These are phyloP conservation scores for Dasyurus viverrinus DNA, from an alignment of 2,113 vertebrate genomes.

Conservation along the genomic window DNA sequence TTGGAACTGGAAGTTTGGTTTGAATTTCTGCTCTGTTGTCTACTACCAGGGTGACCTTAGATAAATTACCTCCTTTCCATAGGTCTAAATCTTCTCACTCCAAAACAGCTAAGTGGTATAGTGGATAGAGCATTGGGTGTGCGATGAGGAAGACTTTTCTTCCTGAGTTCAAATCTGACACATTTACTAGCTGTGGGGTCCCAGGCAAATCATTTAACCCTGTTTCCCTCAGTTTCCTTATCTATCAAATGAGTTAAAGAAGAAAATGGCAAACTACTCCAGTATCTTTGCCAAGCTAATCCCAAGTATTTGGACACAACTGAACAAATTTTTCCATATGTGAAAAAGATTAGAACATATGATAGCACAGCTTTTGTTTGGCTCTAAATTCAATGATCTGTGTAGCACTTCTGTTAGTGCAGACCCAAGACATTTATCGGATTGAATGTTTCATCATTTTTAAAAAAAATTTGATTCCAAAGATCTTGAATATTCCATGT, in stretches of 20 bases:
- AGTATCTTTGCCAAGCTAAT: background rate
- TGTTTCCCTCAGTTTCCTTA: background rate
- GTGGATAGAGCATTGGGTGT: background rate
- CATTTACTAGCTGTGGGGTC: background rate
- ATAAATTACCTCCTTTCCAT: background rate
- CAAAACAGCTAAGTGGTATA: background rate
- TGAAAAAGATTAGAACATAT: background rate
- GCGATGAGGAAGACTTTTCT: background rate
- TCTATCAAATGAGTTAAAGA: background rate
- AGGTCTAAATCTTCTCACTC: background rate
- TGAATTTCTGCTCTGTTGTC: background rate
- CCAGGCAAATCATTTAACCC: background rate
- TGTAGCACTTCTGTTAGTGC: background rate
- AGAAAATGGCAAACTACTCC: background rate
- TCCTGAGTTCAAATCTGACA: background rate
- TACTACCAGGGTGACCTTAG: background rate
- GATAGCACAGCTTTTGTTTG: background rate
- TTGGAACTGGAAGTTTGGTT: background rate
- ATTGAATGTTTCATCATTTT: constrained; percentile 33
- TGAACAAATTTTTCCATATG: background rate
- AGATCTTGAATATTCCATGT: constrained; percentile 1
- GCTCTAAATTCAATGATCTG: background rate
- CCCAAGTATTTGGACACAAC: background rate
- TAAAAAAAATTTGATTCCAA: background rate
- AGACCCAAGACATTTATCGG: constrained; percentile 38